These are phyloP conservation scores for Serilophus lunatus DNA, from an alignment of 2,113 vertebrate genomes.

Conservation along the genomic window DNA sequence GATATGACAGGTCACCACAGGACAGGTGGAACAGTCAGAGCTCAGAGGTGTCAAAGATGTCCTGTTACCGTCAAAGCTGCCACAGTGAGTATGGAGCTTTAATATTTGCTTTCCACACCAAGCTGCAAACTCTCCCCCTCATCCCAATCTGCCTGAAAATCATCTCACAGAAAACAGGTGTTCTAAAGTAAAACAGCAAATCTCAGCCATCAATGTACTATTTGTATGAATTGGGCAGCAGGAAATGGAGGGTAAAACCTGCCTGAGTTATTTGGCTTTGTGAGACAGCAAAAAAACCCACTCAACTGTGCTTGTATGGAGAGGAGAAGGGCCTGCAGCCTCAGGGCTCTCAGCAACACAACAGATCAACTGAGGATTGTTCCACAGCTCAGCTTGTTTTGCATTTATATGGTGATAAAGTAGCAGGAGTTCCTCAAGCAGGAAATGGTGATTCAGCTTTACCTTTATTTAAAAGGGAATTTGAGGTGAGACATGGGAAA, in stretches of 20 bases:
- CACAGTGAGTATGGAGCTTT: not conserved
- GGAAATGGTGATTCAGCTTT: not conserved
- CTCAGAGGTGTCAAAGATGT: not conserved
- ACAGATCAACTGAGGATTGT: not conserved
- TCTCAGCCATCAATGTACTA: not conserved
- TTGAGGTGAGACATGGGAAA: slow-evolving; percentile 5
- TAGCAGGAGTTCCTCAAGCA: not conserved
- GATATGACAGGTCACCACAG: not conserved
- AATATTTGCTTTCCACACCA: not conserved
- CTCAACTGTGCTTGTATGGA: not conserved
- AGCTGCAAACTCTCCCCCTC: not conserved
- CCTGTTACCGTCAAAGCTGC: not conserved
- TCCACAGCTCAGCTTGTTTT: not conserved
- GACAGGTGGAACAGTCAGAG: not conserved
- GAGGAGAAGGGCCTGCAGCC: not conserved
- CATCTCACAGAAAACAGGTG: not conserved
- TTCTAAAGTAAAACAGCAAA: not conserved
- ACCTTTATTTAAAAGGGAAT: not conserved
- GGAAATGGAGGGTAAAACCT: not conserved
- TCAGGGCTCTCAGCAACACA: not conserved
- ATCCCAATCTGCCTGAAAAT: not conserved
- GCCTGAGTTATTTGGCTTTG: not conserved
- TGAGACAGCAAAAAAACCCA: not conserved
- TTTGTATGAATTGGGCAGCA: not conserved
- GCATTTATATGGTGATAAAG: not conserved